phyloP scores from a whole-genome alignment of 2,888 invertebrate genomes.

The Xanthia icteritia region DNA sequence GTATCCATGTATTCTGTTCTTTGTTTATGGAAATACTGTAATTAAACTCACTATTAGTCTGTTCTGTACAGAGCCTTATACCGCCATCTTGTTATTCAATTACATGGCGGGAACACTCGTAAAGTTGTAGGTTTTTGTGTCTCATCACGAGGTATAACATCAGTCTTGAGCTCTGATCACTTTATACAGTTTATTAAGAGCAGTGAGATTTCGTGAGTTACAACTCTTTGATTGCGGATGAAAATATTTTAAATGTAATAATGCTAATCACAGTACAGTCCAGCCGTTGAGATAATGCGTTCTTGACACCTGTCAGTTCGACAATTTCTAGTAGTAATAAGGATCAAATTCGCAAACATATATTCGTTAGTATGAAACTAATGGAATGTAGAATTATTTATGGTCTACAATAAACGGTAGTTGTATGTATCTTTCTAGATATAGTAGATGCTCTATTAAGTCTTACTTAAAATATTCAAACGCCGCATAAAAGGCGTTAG shows the following conservation, averaged over 20 bases:
- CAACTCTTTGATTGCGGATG: neutral
- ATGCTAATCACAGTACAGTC: neutral
- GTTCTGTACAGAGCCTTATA: slow-evolving; percentile 48
- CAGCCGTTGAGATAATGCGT: no score
- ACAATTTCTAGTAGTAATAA: no score
- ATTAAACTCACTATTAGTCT: slow-evolving; percentile 22
- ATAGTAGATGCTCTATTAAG: neutral
- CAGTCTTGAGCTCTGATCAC: slow-evolving; percentile 38
- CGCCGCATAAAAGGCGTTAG: no score
- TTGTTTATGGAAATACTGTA: neutral
- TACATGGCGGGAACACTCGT: slow-evolving; percentile 67
- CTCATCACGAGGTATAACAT: slow-evolving; percentile 61
- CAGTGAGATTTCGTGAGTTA: neutral
- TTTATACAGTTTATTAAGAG: slow-evolving; percentile 33
- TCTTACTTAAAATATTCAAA: neutral
- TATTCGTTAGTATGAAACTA: no score
- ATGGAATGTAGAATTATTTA: neutral
- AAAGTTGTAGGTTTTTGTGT: slow-evolving; percentile 61
- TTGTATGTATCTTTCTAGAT: neutral
- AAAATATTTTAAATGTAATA: neutral
- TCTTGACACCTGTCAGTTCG: no score
- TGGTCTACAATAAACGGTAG: neutral
- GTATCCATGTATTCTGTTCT: neutral
- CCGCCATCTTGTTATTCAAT: slow-evolving; percentile 68
- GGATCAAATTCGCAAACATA: no score